Evolutionary conservation across 2,113 vertebrate species (phyloP).

Genomic region (Eidolon helvum): DNA sequence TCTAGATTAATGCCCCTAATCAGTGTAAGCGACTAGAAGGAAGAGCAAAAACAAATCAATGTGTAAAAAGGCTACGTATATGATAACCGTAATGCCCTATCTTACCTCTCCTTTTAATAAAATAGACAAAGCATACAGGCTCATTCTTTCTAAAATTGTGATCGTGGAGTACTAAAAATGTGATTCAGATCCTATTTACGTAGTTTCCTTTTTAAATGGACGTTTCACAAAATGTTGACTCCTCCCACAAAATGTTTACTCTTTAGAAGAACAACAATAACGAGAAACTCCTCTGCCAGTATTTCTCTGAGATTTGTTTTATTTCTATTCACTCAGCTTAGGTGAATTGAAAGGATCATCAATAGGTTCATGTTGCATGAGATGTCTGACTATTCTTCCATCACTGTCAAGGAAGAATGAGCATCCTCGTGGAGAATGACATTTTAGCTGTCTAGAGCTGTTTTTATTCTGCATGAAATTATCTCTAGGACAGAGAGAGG

Average conservation of each 20-base stretch:
- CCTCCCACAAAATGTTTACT: background rate
- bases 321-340: background rate
- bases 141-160: background rate
- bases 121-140: background rate
- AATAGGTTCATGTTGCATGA: background rate
- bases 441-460: background rate
- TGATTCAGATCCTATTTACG: background rate
- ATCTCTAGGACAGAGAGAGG: background rate
- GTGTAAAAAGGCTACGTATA: background rate
- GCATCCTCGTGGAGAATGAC: background rate
- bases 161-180: background rate
- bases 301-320: background rate
- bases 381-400: background rate
- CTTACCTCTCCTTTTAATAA: background rate
- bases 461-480: conserved; percentile 30
- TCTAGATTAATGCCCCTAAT: background rate
- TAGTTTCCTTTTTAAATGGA: background rate
- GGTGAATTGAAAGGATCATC: background rate
- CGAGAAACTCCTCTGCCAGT: background rate
- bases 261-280: background rate
- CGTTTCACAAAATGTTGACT: background rate
- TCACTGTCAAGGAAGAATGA: background rate
- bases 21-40: background rate
- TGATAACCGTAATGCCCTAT: too few relatives aligned
- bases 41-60: background rate